These are phyloP conservation scores for Phengaris alcon DNA, from an alignment of 2,888 invertebrate species.

Conservation along the genomic window DNA sequence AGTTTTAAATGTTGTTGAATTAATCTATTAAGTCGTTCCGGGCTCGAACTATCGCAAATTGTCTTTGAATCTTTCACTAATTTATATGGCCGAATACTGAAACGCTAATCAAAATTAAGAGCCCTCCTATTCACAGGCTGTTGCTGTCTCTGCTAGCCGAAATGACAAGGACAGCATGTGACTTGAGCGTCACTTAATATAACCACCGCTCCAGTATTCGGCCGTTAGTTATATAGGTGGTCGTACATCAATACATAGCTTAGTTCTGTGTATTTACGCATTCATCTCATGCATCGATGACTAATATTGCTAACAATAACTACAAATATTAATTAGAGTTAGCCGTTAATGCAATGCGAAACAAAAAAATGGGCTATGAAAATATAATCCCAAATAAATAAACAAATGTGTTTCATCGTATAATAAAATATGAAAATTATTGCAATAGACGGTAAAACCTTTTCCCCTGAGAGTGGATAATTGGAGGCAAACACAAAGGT, in stretches of 20 bases:
- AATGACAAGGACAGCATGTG: too few relatives aligned
- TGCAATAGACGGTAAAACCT: background rate
- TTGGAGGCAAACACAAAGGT: conserved; percentile 16
- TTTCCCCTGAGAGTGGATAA: conserved; percentile 1
- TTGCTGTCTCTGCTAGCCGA: too few relatives aligned
- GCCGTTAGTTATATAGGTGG: background rate
- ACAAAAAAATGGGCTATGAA: background rate
- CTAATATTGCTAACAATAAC: too few relatives aligned
- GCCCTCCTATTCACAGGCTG: too few relatives aligned
- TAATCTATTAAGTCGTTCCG: background rate
- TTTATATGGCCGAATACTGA: background rate
- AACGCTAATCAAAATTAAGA: too few relatives aligned
- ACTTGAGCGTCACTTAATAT: too few relatives aligned
- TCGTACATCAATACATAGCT: background rate
- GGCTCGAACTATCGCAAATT: background rate
- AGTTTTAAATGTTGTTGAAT: conserved; percentile 13
- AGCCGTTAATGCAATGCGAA: background rate
- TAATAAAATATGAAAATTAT: conserved; percentile 11
- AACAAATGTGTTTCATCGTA: background rate
- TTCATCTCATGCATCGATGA: too few relatives aligned
- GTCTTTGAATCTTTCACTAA: background rate
- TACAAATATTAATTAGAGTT: too few relatives aligned
- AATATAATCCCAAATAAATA: background rate
- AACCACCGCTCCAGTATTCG: too few relatives aligned
- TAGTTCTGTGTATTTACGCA: too few relatives aligned